A percentile compares a stretch with the other conserved stretches of the same genome.
Conservation (phyloP, 2,888 invertebrate genomes). For the Drosophila infuscata region DNA sequence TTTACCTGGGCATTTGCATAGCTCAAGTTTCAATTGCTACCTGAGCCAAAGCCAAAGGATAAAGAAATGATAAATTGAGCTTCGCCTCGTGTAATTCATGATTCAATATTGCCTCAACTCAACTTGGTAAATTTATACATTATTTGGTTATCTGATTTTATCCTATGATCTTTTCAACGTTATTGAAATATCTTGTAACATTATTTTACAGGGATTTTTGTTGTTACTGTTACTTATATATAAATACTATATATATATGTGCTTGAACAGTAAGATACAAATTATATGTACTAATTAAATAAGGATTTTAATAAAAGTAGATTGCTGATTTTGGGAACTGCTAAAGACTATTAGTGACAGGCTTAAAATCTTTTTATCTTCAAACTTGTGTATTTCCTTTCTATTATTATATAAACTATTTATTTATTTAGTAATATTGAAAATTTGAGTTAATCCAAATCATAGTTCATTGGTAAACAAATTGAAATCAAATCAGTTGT, state of each 20-base stretch:
- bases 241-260: not conserved
- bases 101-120: not conserved
- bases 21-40: slow-evolving; percentile 18
- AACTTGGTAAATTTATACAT: not conserved
- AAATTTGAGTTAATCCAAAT: not conserved
- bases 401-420: not conserved
- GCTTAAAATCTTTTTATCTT: not conserved
- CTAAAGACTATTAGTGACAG: not conserved
- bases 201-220: too few species aligned
- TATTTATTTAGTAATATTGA: not conserved
- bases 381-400: not conserved
- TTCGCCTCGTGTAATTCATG: not conserved
- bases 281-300: not conserved
- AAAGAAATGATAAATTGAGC: not conserved
- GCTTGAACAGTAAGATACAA: too few species aligned
- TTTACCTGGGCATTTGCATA: slow-evolving; percentile 16
- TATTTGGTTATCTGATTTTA: not conserved
- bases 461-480: not conserved
- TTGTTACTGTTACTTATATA: not conserved
- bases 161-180: not conserved
- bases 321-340: not conserved
- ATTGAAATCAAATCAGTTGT: not conserved
- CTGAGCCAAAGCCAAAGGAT: not conserved
- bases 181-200: not conserved
- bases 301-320: not conserved